A percentile compares a stretch with the other conserved stretches of the same genome.
These are phyloP conservation scores for Battus philenor DNA, from an alignment of 1,140 invertebrate species.

Conservation along the genomic window DNA sequence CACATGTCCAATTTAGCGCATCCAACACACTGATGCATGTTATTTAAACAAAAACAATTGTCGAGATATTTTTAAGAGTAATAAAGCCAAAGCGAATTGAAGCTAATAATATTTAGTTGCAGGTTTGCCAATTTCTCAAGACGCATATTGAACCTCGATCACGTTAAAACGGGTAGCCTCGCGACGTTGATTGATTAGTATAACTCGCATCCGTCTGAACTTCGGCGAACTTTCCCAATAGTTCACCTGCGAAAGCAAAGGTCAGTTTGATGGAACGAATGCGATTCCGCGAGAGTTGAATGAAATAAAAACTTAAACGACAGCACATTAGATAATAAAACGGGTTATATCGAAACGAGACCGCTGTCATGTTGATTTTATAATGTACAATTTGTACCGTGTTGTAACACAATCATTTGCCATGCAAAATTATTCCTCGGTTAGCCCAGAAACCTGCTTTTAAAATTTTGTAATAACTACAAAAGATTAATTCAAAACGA, in stretches of 20 bases:
- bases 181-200: slow-evolving; percentile 10
- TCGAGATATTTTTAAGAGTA: slow-evolving; percentile 1
- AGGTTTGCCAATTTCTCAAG: slow-evolving; percentile 11
- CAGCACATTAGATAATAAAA: too few relatives aligned
- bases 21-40: not conserved
- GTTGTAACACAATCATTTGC: too few relatives aligned
- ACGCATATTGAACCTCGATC: slow-evolving; percentile 2
- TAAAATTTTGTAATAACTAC: too few relatives aligned
- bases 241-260: slow-evolving; percentile 4
- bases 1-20: not conserved
- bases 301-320: too few relatives aligned
- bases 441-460: too few relatives aligned
- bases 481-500: too few relatives aligned
- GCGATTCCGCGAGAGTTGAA: not conserved
- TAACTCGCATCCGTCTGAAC: slow-evolving; percentile 1
- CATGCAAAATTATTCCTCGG: too few relatives aligned
- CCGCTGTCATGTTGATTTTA: too few relatives aligned
- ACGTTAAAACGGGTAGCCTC: not conserved
- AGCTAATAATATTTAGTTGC: not conserved
- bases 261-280: not conserved
- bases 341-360: too few relatives aligned
- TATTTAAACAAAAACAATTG: not conserved
- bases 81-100: not conserved
- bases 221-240: slow-evolving; percentile 3
- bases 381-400: too few relatives aligned